phyloP scores from a whole-genome alignment of 2,797 vertebrate genomes.

The Enteromius argenteus region DNA sequence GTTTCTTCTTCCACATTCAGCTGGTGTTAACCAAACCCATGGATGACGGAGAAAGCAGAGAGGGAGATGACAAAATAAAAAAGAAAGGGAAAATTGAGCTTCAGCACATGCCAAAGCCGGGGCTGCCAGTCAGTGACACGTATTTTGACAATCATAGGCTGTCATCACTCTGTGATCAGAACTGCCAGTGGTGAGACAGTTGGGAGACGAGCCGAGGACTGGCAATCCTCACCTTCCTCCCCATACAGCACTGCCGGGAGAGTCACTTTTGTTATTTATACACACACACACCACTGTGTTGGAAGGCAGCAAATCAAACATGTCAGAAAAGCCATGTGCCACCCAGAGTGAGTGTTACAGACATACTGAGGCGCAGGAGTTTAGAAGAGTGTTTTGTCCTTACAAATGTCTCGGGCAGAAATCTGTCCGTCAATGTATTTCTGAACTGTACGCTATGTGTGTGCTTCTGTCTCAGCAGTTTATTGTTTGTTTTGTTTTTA shows the following conservation, averaged over 20 bases:
- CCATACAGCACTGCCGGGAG: conserved; percentile 65
- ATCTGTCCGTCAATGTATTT: neutral
- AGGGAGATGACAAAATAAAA: conserved; percentile 66
- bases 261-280: conserved; percentile 82
- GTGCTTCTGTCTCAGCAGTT: neutral
- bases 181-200: conserved; percentile 78
- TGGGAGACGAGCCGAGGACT: conserved; percentile 76
- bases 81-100: conserved; percentile 62
- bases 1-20: conserved; percentile 69
- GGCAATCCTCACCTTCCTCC: conserved; percentile 71
- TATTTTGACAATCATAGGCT: conserved; percentile 86
- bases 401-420: neutral
- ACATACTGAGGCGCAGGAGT: conserved; percentile 62
- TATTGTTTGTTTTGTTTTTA: neutral
- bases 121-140: conserved; percentile 80
- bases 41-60: conserved; percentile 71
- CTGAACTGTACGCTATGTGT: neutral
- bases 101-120: conserved; percentile 69
- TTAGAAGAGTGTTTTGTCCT: conserved; percentile 57
- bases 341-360: conserved; percentile 68
- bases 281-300: conserved; percentile 65
- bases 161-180: conserved; percentile 85
- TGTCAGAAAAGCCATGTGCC: conserved; percentile 73
- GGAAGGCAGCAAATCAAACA: conserved; percentile 80
- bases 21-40: conserved; percentile 77